Evolutionary conservation across 2,797 vertebrate species (phyloP).

Genomic region (Vespertilio murinus): DNA sequence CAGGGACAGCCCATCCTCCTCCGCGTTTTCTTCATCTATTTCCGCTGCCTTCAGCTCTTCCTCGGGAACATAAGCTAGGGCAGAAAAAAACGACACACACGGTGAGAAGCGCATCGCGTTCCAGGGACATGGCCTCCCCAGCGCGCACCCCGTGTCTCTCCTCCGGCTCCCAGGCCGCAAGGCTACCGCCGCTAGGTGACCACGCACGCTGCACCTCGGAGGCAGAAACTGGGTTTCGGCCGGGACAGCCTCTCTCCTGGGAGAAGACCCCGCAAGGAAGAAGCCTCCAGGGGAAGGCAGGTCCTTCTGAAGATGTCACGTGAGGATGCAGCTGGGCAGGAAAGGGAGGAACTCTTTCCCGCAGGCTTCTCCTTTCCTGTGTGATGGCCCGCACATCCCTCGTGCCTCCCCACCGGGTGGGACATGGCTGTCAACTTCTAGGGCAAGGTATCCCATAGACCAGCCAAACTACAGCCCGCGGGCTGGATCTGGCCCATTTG

Average conservation of each 20-base stretch:
- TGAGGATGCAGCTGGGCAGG: background rate
- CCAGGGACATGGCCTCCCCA: conserved; percentile 56
- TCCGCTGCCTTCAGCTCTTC: conserved; percentile 95
- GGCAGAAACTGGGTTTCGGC: rapidly evolving
- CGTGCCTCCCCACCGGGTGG: background rate
- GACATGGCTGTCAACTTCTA: background rate
- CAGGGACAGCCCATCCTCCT: conserved; percentile 92
- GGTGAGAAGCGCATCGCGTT: conserved; percentile 52
- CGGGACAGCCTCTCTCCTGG: background rate
- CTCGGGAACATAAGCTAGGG: conserved; percentile 96
- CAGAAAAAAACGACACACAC: conserved; percentile 83
- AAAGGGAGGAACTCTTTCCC: background rate
- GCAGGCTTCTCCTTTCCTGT: background rate
- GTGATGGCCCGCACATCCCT: rapidly evolving
- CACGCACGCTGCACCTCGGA: rapidly evolving
- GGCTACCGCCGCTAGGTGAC: background rate
- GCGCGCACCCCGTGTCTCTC: background rate
- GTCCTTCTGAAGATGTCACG: rapidly evolving
- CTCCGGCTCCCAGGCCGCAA: background rate
- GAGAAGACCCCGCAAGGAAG: rapidly evolving
- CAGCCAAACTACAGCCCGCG: no score
- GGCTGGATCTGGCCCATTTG: no score
- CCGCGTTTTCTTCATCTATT: conserved; percentile 90
- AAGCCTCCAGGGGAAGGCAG: no score
- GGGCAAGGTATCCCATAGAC: background rate